Evolutionary conservation across 1,140 invertebrate species (phyloP).

Genomic region (Odontomachus brunneus): DNA sequence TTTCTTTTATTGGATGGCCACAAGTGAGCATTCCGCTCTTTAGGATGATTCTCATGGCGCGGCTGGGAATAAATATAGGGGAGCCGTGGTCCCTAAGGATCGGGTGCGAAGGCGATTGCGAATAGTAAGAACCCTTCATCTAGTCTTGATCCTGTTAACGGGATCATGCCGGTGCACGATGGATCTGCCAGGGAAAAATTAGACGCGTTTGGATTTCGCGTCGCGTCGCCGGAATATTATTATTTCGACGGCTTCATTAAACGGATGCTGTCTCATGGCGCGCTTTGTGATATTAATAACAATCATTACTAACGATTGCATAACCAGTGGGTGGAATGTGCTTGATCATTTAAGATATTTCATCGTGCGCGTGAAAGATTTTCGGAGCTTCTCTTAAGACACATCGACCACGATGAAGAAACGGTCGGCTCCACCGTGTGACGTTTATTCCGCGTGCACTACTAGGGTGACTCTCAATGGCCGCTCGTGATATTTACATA

Average conservation of each 20-base stretch:
- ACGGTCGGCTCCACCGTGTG: neutral
- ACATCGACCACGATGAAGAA: neutral
- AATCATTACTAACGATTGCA: too few species aligned
- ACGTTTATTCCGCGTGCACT: slow-evolving; percentile 42
- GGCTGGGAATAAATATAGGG: slow-evolving; percentile 54
- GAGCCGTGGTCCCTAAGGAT: slow-evolving; percentile 74
- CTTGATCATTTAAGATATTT: too few species aligned
- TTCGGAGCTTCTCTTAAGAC: too few species aligned
- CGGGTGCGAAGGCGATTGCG: slow-evolving; percentile 67
- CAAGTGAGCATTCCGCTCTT: slow-evolving; percentile 65
- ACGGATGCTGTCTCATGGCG: neutral
- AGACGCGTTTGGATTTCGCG: slow-evolving; percentile 55
- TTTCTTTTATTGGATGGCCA: slow-evolving; percentile 59
- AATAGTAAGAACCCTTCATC: slow-evolving; percentile 78
- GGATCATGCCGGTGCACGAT: slow-evolving; percentile 73
- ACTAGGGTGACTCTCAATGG: slow-evolving; percentile 77
- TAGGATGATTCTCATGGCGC: slow-evolving; percentile 55
- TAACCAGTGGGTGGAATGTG: too few species aligned
- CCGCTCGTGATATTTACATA: slow-evolving; percentile 83
- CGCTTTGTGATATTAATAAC: too few species aligned
- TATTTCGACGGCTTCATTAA: slow-evolving; percentile 16
- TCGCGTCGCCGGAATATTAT: slow-evolving; percentile 62
- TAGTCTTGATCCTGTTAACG: slow-evolving; percentile 79
- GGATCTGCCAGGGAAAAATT: slow-evolving; percentile 68
- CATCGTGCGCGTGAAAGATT: too few species aligned